A percentile compares a stretch with the other conserved stretches of the same genome.
phyloP scores from a whole-genome alignment of 2,113 vertebrate genomes.

The Leptosomus discolor region DNA sequence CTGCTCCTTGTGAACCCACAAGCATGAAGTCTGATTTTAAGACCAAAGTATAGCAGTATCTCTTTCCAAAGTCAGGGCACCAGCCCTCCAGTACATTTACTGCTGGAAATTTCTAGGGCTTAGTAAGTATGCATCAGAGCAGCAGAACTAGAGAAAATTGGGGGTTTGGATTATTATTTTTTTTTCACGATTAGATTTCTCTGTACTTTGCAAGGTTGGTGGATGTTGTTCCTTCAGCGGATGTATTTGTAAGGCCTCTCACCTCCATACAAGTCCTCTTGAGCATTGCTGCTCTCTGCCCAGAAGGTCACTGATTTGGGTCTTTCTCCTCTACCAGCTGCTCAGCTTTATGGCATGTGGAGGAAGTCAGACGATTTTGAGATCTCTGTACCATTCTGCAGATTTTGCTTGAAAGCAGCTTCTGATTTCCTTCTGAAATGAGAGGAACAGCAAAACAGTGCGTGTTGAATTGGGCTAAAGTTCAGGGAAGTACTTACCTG shows the following conservation, averaged over 20 bases:
- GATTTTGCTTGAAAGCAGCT: neutral
- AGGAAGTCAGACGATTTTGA: neutral
- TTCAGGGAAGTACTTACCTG: neutral
- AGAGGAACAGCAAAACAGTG: neutral
- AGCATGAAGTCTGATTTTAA: neutral
- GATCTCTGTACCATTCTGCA: neutral
- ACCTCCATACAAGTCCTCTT: neutral
- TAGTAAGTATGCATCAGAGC: neutral
- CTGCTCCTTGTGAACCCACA: neutral
- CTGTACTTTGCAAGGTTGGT: neutral
- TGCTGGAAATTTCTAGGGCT: neutral
- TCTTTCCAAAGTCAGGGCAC: neutral
- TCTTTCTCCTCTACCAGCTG: neutral
- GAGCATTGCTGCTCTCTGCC: neutral
- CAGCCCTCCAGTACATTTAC: neutral
- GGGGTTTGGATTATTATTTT: neutral
- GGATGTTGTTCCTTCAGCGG: neutral
- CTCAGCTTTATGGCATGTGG: neutral
- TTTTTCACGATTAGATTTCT: neutral
- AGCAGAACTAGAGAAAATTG: neutral
- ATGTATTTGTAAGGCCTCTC: neutral
- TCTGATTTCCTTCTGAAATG: neutral
- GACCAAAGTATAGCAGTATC: neutral
- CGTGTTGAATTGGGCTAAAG: neutral
- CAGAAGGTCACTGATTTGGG: neutral